Percentiles rank a stretch among this genome's conserved stretches.
phyloP scores from a whole-genome alignment of 2,797 vertebrate species.

The Coccyzus lansbergi region DNA sequence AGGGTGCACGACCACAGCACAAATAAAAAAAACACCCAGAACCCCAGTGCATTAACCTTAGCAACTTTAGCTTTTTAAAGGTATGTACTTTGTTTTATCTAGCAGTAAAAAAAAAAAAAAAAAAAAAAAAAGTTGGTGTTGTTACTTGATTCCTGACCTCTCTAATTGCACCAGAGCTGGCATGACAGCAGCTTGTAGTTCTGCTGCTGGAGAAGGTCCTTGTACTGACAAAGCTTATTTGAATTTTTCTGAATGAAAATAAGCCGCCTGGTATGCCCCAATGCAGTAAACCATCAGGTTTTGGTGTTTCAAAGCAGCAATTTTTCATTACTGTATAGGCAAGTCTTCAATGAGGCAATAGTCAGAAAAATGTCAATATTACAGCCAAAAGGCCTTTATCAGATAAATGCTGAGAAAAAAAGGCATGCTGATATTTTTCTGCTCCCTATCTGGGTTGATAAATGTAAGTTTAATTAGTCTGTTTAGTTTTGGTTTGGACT shows the following conservation, averaged over 20 bases:
- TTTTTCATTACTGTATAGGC: background rate
- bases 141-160: background rate
- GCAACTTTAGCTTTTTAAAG: background rate
- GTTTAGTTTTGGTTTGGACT: background rate
- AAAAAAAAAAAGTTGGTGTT: background rate
- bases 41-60: background rate
- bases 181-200: background rate
- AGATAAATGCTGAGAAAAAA: background rate
- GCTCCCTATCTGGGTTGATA: background rate
- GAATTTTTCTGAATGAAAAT: background rate
- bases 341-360: background rate
- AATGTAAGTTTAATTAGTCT: conserved; percentile 42
- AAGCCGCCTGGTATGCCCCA: background rate
- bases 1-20: background rate
- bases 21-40: background rate
- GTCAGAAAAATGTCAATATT: conserved; percentile 9
- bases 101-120: background rate
- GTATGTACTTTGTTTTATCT: background rate
- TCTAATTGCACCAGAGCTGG: background rate
- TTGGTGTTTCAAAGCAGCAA: background rate
- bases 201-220: background rate
- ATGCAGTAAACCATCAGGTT: background rate
- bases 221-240: background rate
- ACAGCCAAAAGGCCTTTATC: conserved; percentile 22
- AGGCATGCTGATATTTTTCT: conserved; percentile 21